These are phyloP conservation scores for Grus americana DNA, from an alignment of 2,113 vertebrate species.

Conservation along the genomic window DNA sequence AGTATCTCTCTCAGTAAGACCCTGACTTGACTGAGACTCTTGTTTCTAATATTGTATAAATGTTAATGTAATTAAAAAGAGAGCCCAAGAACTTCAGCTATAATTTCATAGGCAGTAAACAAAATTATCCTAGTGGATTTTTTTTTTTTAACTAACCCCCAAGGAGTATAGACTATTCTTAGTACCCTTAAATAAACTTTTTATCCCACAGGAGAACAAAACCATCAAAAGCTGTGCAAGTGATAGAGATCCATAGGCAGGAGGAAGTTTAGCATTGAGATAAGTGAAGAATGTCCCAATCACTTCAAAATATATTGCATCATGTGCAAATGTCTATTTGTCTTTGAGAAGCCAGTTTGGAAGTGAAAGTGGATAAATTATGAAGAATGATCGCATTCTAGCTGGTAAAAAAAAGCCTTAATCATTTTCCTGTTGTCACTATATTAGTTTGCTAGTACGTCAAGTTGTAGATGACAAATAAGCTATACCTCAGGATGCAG, in stretches of 20 bases:
- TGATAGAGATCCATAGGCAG: not conserved
- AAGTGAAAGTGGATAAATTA: conserved; percentile 14
- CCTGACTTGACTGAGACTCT: not conserved
- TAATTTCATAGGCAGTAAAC: not conserved
- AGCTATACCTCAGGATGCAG: not conserved
- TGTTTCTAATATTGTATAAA: not conserved
- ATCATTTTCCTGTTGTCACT: not conserved
- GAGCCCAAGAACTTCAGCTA: not conserved
- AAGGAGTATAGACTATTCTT: not conserved
- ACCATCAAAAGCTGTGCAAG: not conserved
- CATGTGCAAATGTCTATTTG: not conserved
- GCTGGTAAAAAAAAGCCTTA: not conserved
- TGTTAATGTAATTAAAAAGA: not conserved
- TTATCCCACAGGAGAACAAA: not conserved
- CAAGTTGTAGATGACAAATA: conserved; percentile 11
- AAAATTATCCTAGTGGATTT: not conserved
- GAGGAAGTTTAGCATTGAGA: not conserved
- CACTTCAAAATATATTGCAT: conserved; percentile 1
- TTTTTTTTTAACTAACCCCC: not conserved
- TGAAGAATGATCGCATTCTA: conserved; percentile 1
- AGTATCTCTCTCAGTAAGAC: not conserved
- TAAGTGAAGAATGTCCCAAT: not conserved
- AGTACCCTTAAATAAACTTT: not conserved
- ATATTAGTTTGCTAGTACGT: not conserved
- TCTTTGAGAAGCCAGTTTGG: not conserved